These are phyloP conservation scores for Brassicogethes aeneus DNA, from an alignment of 2,888 invertebrate genomes.

Conservation along the genomic window DNA sequence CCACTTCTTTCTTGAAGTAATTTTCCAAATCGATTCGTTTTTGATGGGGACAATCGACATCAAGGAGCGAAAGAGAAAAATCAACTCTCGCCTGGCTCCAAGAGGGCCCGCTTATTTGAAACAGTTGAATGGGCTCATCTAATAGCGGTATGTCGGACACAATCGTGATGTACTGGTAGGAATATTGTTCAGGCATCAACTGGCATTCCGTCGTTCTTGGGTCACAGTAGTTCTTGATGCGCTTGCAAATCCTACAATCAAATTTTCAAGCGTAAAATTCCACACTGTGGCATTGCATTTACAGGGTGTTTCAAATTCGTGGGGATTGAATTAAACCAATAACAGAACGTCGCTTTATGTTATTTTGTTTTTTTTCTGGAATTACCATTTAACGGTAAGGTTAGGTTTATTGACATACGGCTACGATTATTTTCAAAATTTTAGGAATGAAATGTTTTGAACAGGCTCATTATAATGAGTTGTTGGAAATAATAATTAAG, in stretches of 20 bases:
- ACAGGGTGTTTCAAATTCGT: slow-evolving; percentile 5
- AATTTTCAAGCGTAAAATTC: no score
- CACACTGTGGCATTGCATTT: not conserved
- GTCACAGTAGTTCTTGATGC: slow-evolving; percentile 60
- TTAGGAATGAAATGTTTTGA: no score
- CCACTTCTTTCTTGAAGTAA: slow-evolving; percentile 39
- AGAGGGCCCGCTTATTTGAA: slow-evolving; percentile 78
- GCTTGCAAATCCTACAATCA: slow-evolving; percentile 67
- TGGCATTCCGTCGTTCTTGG: slow-evolving; percentile 66
- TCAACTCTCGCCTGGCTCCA: slow-evolving; percentile 61
- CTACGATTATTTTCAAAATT: no score
- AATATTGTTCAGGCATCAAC: slow-evolving; percentile 74
- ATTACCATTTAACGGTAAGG: no score
- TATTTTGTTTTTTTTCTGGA: no score
- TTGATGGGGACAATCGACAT: slow-evolving; percentile 56
- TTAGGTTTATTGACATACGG: no score
- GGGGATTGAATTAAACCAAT: no score
- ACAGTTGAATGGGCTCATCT: slow-evolving; percentile 60
- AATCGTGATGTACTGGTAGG: slow-evolving; percentile 89
- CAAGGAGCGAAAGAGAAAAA: slow-evolving; percentile 64
- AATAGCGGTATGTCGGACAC: slow-evolving; percentile 69
- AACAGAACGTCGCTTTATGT: no score
- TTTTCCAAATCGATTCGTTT: slow-evolving; percentile 35
- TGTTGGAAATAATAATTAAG: no score
- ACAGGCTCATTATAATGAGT: no score